These are phyloP conservation scores for Lasioglossum morio DNA, from an alignment of 2,888 invertebrate species.

Conservation along the genomic window DNA sequence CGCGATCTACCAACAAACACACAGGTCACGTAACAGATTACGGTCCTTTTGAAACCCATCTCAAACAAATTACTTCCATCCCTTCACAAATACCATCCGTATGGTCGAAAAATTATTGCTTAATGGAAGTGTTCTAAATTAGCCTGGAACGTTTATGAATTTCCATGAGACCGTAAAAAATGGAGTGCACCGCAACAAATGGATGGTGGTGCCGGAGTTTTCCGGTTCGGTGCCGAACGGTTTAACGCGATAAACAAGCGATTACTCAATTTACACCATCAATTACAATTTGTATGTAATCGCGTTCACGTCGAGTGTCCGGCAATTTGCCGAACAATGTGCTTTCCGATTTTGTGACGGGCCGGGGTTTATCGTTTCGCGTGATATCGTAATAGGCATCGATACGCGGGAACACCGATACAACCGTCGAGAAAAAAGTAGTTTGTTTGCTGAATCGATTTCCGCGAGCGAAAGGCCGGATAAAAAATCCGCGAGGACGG, in stretches of 20 bases:
- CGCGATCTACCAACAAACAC: neutral
- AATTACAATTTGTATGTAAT: slow-evolving; percentile 14
- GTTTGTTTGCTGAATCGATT: neutral
- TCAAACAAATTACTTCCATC: neutral
- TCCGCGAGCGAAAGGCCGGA: neutral
- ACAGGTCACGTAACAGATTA: neutral
- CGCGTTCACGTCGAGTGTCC: slow-evolving; percentile 4
- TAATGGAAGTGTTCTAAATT: neutral
- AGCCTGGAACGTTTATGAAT: neutral
- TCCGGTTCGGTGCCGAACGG: neutral
- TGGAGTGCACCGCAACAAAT: neutral
- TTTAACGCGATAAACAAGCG: slow-evolving; percentile 8
- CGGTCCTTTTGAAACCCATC: neutral
- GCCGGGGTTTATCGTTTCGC: neutral
- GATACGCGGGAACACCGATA: neutral
- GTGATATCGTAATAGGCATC: neutral
- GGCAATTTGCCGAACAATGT: neutral
- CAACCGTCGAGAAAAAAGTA: neutral
- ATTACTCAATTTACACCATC: slow-evolving; percentile 6
- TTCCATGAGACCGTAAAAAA: neutral
- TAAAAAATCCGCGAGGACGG: neutral
- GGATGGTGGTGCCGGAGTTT: neutral
- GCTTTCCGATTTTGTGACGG: slow-evolving; percentile 1
- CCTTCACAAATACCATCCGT: neutral
- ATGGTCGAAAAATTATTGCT: neutral